phyloP scores from a whole-genome alignment of 2,113 vertebrate species.

The Cyprinus carpio region DNA sequence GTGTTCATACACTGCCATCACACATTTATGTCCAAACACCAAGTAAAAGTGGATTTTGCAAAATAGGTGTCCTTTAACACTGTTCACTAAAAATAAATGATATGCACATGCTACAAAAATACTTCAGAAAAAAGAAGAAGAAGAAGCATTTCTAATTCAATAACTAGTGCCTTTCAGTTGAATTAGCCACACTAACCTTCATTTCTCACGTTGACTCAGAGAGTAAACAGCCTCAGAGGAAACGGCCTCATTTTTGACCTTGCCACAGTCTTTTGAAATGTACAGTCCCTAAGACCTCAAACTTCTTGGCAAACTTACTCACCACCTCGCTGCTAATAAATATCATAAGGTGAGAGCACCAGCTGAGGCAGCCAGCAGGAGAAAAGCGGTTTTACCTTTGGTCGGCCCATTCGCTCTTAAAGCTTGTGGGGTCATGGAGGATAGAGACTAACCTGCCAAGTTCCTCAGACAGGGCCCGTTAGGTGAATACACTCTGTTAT shows the following conservation, averaged over 20 bases:
- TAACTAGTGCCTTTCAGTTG: constrained; percentile 17
- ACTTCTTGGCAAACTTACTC: constrained; percentile 37
- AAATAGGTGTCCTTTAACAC: neutral
- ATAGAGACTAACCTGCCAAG: constrained; percentile 24
- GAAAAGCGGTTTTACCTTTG: constrained; percentile 51
- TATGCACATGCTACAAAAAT: constrained; percentile 6
- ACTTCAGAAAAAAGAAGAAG: neutral
- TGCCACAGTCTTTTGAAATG: constrained; percentile 33
- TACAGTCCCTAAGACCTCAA: constrained; percentile 37
- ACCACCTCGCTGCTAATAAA: constrained; percentile 40
- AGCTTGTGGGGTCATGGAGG: constrained; percentile 27
- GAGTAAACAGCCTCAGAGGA: constrained; percentile 45
- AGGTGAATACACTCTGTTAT: constrained; percentile 50
- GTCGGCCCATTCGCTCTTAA: constrained; percentile 25
- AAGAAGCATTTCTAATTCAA: constrained; percentile 20
- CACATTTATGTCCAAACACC: no score
- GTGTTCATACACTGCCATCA: no score
- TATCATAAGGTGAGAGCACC: constrained; percentile 19
- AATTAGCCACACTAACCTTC: constrained; percentile 33
- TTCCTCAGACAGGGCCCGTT: constrained; percentile 10
- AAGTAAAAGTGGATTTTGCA: no score
- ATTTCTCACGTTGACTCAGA: constrained; percentile 21
- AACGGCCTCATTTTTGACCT: constrained; percentile 35
- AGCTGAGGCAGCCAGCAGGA: constrained; percentile 40
- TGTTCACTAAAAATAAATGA: neutral